Evolutionary conservation across 2,888 invertebrate species (phyloP), one percentile per base, ranked within the genome.

Genomic region (Meteorus colon): DNA sequence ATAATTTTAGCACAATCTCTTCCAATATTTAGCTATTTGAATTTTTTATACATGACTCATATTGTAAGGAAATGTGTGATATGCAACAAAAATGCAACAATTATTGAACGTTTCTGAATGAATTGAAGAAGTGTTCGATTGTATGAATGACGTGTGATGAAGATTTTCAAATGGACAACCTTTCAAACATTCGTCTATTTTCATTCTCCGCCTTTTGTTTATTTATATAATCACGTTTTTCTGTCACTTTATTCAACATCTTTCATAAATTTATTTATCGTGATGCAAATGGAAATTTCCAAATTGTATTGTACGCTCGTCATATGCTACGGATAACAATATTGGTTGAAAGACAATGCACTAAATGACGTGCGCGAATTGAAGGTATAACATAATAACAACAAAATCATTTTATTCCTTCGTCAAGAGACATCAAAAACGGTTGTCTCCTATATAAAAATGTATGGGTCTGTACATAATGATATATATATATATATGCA

Each of bases 291-390:
- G 12, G 41, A 48, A 45, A 14, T 29, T 27, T 16, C 19, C 41
- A 41, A 41, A 19, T 24, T n/a, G 34, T n/a, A 37, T 34, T 3
- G 41, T 24, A 10, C 16, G n/a, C 48, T 45, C 29, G 16, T 45
- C 48, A 29, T 6, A 45, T n/a, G 51, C 19, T 68, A 12, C 48
- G 27, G n/a, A 68, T 51, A 68, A 48, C 68, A 68, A 68, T 51
- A 51, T 45, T 16, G 4, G 29, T 29, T 66, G 27, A 10, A 27
- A 60, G 27, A 29, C 48, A 27, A 19, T 24, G 55, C 6, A 34
- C 19, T 10, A 31, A 69, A 51, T 55, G 55, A 27, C 37, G 31
- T 31, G 59, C 24, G 34, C n/a, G 41, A 59, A 70, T 60, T 59
- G 37, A 41, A 63, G 60, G 41, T 60, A n/a, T 60, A 4, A 70